Evolutionary conservation across 1,140 invertebrate species (phyloP).

Genomic region (Pygmarrhopalites habei): DNA sequence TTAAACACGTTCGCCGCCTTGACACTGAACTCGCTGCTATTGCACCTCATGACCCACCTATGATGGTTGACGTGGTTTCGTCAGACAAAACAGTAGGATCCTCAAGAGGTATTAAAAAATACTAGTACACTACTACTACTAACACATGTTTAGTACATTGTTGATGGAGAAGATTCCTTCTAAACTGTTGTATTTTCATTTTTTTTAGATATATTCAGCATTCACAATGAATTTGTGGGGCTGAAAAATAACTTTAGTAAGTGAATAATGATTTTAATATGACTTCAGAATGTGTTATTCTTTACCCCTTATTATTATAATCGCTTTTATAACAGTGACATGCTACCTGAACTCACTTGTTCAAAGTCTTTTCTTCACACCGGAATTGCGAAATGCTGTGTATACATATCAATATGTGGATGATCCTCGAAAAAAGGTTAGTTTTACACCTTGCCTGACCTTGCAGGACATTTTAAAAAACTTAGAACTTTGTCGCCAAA

Average conservation of each 20-base stretch:
- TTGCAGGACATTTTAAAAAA: no score
- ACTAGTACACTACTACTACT: not conserved
- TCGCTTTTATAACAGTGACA: conserved; percentile 92
- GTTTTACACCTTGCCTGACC: no score
- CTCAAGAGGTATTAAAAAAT: not conserved
- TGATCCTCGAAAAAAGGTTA: conserved; percentile 51
- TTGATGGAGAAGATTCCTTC: no score
- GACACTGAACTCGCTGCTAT: conserved; percentile 3
- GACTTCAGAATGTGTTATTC: no score
- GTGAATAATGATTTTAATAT: no score
- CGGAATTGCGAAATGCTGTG: conserved; percentile 86
- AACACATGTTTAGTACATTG: no score
- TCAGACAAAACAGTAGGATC: not conserved
- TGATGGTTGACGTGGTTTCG: not conserved
- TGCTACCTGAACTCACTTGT: conserved; percentile 87
- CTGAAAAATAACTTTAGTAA: no score
- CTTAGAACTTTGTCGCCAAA: no score
- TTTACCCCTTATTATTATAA: no score
- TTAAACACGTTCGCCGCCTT: not conserved
- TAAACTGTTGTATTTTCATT: no score
- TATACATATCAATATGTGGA: conserved; percentile 78
- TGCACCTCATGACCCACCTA: not conserved
- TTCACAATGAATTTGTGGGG: conserved; percentile 64
- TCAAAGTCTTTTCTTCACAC: conserved; percentile 86
- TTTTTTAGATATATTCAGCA: not conserved